These are phyloP conservation scores for Sula dactylatra DNA, from an alignment of 2,113 vertebrate species.

Conservation along the genomic window DNA sequence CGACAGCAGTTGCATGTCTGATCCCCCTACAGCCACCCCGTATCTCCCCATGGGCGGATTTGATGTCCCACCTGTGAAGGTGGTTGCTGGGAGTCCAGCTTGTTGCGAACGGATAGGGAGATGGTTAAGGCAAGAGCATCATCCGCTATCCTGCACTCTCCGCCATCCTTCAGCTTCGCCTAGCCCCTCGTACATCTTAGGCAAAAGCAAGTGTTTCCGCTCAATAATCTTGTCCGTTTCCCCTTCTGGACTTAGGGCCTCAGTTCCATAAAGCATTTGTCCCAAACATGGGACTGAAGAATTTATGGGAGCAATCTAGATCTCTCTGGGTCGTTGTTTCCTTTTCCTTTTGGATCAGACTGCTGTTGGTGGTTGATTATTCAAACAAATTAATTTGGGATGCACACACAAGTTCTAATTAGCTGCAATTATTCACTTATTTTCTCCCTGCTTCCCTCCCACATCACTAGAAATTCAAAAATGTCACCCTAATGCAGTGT, in stretches of 20 bases:
- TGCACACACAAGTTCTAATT: background rate
- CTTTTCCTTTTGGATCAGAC: background rate
- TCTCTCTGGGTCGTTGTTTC: background rate
- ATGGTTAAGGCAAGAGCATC: background rate
- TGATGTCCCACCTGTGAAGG: background rate
- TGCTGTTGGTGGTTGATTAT: slow-evolving; percentile 23
- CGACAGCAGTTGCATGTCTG: background rate
- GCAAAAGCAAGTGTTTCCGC: background rate
- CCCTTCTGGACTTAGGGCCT: background rate
- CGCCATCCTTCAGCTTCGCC: background rate
- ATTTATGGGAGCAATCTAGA: background rate
- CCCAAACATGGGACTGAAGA: background rate
- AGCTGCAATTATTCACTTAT: slow-evolving; percentile 23
- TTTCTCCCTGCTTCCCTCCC: slow-evolving; percentile 3
- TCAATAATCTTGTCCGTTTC: background rate
- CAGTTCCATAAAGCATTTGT: background rate
- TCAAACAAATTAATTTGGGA: slow-evolving; percentile 39
- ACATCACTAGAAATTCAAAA: background rate
- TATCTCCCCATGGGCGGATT: background rate
- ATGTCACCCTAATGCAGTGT: background rate
- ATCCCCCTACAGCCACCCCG: background rate
- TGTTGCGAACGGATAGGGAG: background rate
- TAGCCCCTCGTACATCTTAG: background rate
- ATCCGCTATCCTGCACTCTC: background rate
- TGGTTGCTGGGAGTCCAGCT: background rate